A percentile compares a stretch with the other conserved stretches of the same genome.
Evolutionary conservation across 2,113 vertebrate species (phyloP).

Genomic region (Bubo bubo): DNA sequence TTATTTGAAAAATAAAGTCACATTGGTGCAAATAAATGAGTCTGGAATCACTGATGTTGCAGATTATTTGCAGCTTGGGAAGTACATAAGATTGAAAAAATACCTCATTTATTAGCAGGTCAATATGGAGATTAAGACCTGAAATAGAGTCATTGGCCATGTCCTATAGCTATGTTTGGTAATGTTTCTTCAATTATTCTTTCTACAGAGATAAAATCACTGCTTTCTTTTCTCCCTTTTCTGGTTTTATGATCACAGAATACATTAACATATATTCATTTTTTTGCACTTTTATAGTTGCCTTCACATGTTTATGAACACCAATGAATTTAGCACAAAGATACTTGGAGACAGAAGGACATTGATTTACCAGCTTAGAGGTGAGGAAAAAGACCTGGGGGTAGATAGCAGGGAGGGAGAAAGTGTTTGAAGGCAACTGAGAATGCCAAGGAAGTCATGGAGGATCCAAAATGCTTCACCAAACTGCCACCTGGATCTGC

Average conservation of each 20-base stretch:
- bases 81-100: background rate
- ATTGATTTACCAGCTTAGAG: background rate
- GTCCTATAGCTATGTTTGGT: conserved; percentile 8
- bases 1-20: conserved; percentile 22
- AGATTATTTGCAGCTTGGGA: conserved; percentile 23
- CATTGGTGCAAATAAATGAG: conserved; percentile 9
- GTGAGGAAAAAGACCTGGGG: background rate
- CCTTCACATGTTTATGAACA: background rate
- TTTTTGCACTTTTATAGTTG: background rate
- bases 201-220: conserved; percentile 15
- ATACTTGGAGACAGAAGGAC: background rate
- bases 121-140: background rate
- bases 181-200: conserved; percentile 29
- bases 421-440: background rate
- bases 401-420: background rate
- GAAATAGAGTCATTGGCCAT: background rate
- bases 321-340: background rate
- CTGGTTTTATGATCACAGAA: background rate
- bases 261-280: conserved; percentile 22
- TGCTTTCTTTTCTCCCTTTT: conserved; percentile 18
- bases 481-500: background rate
- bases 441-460: background rate
- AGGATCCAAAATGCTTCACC: background rate
- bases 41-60: background rate
- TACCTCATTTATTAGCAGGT: background rate